Conservation (phyloP, 53 echinoderm and acorn worm species). For the Antedon mediterranea region DNA sequence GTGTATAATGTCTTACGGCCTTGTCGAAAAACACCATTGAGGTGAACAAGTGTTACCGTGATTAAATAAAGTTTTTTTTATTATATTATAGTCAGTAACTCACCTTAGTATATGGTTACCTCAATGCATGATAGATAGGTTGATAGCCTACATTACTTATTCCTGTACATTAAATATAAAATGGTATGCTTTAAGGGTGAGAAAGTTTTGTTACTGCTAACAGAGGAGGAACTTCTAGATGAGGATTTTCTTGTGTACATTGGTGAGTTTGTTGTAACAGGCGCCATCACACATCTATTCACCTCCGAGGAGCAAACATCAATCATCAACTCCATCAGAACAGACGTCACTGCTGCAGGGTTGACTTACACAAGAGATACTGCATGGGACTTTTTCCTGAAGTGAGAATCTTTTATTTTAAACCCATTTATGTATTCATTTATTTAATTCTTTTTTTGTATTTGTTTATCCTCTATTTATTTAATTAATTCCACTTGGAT, state of each 20-base stretch:
- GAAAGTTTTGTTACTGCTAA: slow-evolving; percentile 67
- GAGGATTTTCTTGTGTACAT: slow-evolving; percentile 83
- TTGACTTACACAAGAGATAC: slow-evolving; percentile 92
- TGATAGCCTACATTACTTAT: too few relatives aligned
- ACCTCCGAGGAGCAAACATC: slow-evolving; percentile 83
- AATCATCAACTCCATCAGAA: slow-evolving; percentile 92
- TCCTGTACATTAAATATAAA: too few relatives aligned
- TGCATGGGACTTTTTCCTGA: slow-evolving; percentile 96
- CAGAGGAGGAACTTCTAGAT: slow-evolving; percentile 65
- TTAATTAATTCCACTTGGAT: background rate
- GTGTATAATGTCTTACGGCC: too few relatives aligned
- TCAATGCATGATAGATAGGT: too few relatives aligned
- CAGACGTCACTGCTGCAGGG: slow-evolving; percentile 84
- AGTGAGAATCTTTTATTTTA: too few relatives aligned
- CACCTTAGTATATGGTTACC: too few relatives aligned
- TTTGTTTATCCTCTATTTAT: background rate
- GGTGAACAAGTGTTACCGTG: too few relatives aligned
- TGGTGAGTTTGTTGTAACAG: slow-evolving; percentile 92
- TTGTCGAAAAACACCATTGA: too few relatives aligned
- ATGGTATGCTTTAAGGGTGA: slow-evolving; percentile 37
- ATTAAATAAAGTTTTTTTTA: too few relatives aligned
- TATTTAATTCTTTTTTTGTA: background rate
- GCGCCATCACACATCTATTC: slow-evolving; percentile 93
- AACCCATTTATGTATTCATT: too few relatives aligned
- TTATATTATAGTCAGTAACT: too few relatives aligned